Evolutionary conservation across 2,113 vertebrate genomes (phyloP).

Genomic region (Dolichotis patagonum): DNA sequence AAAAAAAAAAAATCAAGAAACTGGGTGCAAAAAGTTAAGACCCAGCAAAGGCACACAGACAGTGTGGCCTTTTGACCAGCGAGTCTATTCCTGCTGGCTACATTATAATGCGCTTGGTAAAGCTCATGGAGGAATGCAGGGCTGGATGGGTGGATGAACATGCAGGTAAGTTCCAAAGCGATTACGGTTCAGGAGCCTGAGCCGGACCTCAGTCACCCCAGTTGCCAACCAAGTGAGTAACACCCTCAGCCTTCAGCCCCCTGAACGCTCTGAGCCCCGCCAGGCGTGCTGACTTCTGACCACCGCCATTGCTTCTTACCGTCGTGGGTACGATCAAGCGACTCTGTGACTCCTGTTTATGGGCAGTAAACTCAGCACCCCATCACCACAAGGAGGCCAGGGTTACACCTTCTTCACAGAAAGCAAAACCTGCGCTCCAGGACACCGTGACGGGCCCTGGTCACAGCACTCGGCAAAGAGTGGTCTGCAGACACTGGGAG

Average conservation of each 20-base stretch:
- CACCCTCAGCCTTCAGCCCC: not conserved
- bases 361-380: not conserved
- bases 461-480: not conserved
- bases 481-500: not conserved
- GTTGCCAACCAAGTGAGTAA: not conserved
- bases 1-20: not conserved
- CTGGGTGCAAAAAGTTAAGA: not conserved
- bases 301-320: not conserved
- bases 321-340: not conserved
- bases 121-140: not conserved
- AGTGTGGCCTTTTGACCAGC: not conserved
- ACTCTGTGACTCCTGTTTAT: not conserved
- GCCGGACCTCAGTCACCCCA: not conserved
- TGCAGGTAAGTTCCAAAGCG: not conserved
- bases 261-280: not conserved
- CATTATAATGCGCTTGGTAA: not conserved
- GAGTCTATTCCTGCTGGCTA: not conserved
- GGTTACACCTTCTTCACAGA: not conserved
- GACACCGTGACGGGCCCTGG: not conserved
- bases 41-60: not conserved
- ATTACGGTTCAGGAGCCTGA: not conserved
- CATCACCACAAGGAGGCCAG: not conserved
- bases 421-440: not conserved
- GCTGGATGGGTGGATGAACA: not conserved
- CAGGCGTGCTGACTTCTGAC: not conserved